Conservation (phyloP, 2,797 vertebrate genomes). For the Diplodus puntazzo region DNA sequence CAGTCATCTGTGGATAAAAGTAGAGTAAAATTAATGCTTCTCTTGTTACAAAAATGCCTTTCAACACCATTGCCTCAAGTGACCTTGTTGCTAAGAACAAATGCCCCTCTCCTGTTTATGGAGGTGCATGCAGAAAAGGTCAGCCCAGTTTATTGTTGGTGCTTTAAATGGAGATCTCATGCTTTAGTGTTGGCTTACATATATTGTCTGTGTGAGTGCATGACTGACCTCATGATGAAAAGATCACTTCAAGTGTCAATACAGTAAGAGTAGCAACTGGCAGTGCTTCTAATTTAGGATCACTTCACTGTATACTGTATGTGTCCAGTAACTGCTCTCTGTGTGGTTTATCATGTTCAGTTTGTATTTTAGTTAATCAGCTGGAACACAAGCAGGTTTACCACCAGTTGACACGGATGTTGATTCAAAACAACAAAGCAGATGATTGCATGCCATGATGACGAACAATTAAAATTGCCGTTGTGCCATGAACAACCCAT, state of each 20-base stretch:
- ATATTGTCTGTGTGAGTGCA: background rate
- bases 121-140: conserved; percentile 41
- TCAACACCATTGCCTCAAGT: conserved; percentile 37
- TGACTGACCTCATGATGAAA: conserved; percentile 4
- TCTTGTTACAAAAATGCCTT: conserved; percentile 54
- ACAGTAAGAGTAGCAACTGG: conserved; percentile 9
- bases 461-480: conserved; percentile 20
- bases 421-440: conserved; percentile 12
- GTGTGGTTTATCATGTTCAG: conserved; percentile 26
- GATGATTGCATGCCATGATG: conserved; percentile 24
- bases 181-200: conserved; percentile 29
- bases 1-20: conserved; percentile 18
- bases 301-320: no score
- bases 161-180: conserved; percentile 40
- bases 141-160: conserved; percentile 40
- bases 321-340: background rate
- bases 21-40: conserved; percentile 22
- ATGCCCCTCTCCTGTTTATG: conserved; percentile 34
- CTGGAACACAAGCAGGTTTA: conserved; percentile 25
- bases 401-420: conserved; percentile 11
- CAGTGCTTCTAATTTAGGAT: background rate
- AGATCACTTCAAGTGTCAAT: background rate
- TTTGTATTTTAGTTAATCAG: conserved; percentile 34
- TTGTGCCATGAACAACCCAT: conserved; percentile 25
- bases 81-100: conserved; percentile 48